Percentiles rank a stretch among this genome's conserved stretches.
Conservation (phyloP, 2,888 invertebrate species). For the Sycophila texana region DNA sequence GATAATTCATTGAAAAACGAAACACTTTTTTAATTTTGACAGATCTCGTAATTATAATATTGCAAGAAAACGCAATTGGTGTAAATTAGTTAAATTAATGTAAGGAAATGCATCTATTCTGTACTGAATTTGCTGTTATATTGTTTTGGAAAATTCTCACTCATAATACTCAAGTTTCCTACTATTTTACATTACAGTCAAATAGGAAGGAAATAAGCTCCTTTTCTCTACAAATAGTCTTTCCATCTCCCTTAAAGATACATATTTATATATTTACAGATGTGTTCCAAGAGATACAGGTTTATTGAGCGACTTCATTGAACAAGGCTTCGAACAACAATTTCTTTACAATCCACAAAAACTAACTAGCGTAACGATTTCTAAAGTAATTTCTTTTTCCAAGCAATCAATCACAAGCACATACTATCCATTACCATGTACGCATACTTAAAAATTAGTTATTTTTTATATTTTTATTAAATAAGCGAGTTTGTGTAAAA, state of each 20-base stretch:
- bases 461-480: constrained; percentile 66
- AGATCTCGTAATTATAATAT: background rate
- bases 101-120: constrained; percentile 39
- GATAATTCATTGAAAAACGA: background rate
- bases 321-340: constrained; percentile 62
- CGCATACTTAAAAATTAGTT: constrained; percentile 65
- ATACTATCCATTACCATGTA: constrained; percentile 65
- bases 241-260: constrained; percentile 55
- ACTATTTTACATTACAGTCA: constrained; percentile 47
- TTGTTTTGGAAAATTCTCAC: constrained; percentile 33
- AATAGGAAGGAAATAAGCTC: constrained; percentile 51
- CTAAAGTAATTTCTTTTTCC: constrained; percentile 58
- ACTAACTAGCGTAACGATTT: constrained; percentile 60
- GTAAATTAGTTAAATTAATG: background rate
- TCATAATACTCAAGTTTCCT: constrained; percentile 43
- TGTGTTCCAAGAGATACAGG: constrained; percentile 39
- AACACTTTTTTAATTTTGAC: background rate
- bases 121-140: constrained; percentile 1
- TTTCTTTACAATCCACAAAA: constrained; percentile 57
- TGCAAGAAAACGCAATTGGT: background rate
- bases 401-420: constrained; percentile 63
- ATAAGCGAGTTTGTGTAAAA: constrained; percentile 73
- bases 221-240: constrained; percentile 55
- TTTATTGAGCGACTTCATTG: constrained; percentile 28
- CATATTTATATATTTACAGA: constrained; percentile 58